Evolutionary conservation across 2,113 vertebrate genomes (phyloP).

Genomic region (Gymnorhina tibicen): DNA sequence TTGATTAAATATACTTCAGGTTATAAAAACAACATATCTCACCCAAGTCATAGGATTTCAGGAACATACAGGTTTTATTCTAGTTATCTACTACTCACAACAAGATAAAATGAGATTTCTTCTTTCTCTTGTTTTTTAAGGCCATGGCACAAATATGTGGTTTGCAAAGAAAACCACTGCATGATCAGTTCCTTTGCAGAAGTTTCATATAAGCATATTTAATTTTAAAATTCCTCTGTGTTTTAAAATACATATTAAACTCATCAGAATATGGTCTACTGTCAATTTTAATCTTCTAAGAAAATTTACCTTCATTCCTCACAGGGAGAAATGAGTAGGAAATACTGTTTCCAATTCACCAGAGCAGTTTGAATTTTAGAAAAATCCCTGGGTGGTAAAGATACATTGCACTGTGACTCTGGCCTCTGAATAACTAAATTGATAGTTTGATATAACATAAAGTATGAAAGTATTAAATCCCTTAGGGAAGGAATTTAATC

Average conservation of each 20-base stretch:
- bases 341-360: not conserved
- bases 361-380: not conserved
- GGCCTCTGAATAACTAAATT: not conserved
- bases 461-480: not conserved
- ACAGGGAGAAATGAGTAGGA: not conserved
- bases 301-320: not conserved
- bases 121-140: not conserved
- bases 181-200: not conserved
- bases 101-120: not conserved
- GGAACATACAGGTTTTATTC: not conserved
- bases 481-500: not conserved
- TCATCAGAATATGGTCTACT: not conserved
- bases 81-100: not conserved
- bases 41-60: not conserved
- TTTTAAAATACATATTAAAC: not conserved
- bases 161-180: not conserved
- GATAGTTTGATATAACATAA: not conserved
- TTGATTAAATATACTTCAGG: conserved; percentile 25
- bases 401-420: not conserved
- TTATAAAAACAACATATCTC: conserved; percentile 10
- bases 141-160: not conserved
- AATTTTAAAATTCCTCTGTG: not conserved
- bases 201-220: not conserved
- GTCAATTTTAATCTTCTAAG: not conserved
- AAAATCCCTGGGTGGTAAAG: not conserved